Conservation (phyloP, 2,888 invertebrate species). For the Diloba caeruleocephala region DNA sequence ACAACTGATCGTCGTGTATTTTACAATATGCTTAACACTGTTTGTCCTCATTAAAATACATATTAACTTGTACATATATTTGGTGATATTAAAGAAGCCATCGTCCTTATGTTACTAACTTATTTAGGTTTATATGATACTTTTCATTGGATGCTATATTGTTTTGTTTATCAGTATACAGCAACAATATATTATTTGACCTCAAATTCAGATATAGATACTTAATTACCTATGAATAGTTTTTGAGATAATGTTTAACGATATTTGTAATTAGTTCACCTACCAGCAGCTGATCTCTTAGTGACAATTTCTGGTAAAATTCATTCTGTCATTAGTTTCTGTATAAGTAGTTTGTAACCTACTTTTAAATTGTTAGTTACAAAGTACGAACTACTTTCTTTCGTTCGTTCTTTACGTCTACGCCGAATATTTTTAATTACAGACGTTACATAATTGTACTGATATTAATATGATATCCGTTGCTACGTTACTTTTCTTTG, state of each 20-base stretch:
- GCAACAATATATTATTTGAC: slow-evolving; percentile 27
- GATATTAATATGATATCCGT: slow-evolving; percentile 67
- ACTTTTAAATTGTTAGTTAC: slow-evolving; percentile 29
- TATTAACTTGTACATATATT: slow-evolving; percentile 46
- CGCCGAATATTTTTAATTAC: slow-evolving; percentile 38
- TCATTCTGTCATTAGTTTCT: too few species aligned
- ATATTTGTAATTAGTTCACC: background rate
- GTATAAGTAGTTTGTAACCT: slow-evolving; percentile 21
- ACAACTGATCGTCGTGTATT: slow-evolving; percentile 80
- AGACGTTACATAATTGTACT: slow-evolving; percentile 65
- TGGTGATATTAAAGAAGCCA: slow-evolving; percentile 47
- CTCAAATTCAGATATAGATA: slow-evolving; percentile 25
- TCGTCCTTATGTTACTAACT: slow-evolving; percentile 42
- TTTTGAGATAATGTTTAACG: too few species aligned
- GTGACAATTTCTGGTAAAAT: too few species aligned
- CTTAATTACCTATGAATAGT: too few species aligned
- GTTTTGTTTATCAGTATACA: slow-evolving; percentile 28
- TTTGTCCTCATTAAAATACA: slow-evolving; percentile 64
- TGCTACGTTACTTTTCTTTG: slow-evolving; percentile 83
- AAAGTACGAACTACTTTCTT: slow-evolving; percentile 18
- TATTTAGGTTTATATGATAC: slow-evolving; percentile 25
- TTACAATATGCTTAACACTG: slow-evolving; percentile 69
- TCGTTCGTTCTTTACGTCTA: slow-evolving; percentile 6
- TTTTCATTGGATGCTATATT: slow-evolving; percentile 41
- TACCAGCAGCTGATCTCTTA: background rate